Conservation (phyloP, 2,888 invertebrate species). For the Hedya salicella region DNA sequence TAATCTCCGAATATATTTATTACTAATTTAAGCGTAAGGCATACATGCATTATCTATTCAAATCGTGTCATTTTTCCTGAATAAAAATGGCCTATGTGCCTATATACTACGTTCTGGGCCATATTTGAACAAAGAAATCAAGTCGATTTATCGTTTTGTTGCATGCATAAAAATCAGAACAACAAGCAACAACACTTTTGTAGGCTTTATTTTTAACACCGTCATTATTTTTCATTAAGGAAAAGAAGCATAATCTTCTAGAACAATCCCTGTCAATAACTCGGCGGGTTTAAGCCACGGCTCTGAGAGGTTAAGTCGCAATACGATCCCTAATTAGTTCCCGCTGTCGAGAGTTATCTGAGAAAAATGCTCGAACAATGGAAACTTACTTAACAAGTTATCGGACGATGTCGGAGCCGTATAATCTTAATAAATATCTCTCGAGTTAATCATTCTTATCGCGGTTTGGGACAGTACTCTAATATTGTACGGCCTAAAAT, state of each 20-base stretch:
- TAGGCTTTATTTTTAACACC: not conserved
- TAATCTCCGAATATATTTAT: too few relatives aligned
- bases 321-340: constrained; percentile 29
- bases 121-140: too few relatives aligned
- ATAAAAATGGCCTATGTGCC: too few relatives aligned
- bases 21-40: too few relatives aligned
- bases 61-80: too few relatives aligned
- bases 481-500: constrained; percentile 9
- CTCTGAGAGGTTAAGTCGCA: constrained; percentile 5
- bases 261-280: constrained; percentile 7
- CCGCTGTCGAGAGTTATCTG: constrained; percentile 31
- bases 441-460: constrained; percentile 30
- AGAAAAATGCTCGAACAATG: constrained; percentile 53
- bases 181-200: too few relatives aligned
- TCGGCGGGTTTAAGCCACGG: constrained; percentile 16
- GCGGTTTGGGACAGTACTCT: not conserved
- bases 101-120: too few relatives aligned
- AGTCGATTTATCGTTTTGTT: too few relatives aligned
- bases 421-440: constrained; percentile 34
- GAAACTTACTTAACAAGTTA: constrained; percentile 50
- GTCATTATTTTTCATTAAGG: not conserved
- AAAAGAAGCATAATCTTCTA: not conserved
- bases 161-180: too few relatives aligned
- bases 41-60: too few relatives aligned
- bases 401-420: constrained; percentile 16